Conservation (phyloP, 2,888 invertebrate genomes). For the Agonopterix alstromeriana region DNA sequence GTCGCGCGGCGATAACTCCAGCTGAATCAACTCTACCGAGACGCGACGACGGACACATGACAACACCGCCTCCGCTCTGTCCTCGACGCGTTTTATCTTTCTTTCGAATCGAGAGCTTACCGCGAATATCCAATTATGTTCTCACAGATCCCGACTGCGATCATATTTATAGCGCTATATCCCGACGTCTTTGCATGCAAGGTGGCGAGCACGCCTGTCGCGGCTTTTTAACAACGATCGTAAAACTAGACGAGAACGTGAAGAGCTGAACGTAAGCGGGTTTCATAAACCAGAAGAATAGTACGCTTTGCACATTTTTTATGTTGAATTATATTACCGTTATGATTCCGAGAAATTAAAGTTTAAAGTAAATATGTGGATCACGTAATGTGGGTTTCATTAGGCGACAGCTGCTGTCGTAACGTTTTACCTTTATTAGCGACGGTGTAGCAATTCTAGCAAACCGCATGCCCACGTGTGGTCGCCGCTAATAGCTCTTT, state of each 20-base stretch:
- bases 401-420: conserved; percentile 22
- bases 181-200: conserved; percentile 43
- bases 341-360: conserved; percentile 11
- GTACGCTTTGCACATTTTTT: conserved; percentile 48
- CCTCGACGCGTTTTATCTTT: conserved; percentile 40
- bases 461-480: conserved; percentile 27
- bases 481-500: conserved; percentile 19
- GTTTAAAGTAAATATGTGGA: not conserved
- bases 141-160: conserved; percentile 42
- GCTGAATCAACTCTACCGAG: conserved; percentile 8
- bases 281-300: conserved; percentile 40
- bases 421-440: conserved; percentile 24
- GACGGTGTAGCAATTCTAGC: conserved; percentile 26
- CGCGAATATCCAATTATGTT: conserved; percentile 59
- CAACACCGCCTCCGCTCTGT: conserved; percentile 43
- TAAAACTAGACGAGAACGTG: conserved; percentile 40
- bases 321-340: conserved; percentile 48
- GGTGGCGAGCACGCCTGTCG: conserved; percentile 28
- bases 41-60: conserved; percentile 45
- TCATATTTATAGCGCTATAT: conserved; percentile 39
- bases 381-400: conserved; percentile 14
- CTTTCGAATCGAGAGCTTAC: conserved; percentile 46
- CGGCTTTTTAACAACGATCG: conserved; percentile 37
- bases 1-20: conserved; percentile 60
- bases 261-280: conserved; percentile 32